Base-by-base conservation (phyloP, 2,797 vertebrate genomes). In the Pseudochaenichthys georgianus region DNA sequence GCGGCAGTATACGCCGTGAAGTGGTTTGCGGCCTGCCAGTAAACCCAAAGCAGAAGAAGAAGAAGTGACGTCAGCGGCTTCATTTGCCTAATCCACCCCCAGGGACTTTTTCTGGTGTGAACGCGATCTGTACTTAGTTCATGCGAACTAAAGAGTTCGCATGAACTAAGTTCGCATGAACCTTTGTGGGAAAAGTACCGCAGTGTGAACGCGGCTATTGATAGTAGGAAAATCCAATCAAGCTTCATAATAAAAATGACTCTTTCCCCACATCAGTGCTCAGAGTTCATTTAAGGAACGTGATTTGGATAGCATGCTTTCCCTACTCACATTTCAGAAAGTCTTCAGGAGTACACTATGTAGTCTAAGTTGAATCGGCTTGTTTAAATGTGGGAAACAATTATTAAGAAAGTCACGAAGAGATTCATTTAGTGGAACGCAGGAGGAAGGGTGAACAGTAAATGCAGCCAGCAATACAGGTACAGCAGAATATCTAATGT, bases 341-440 rank as follows among this genome's bases (percentile, higher is more conserved):
- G 62, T 70, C 21, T 61, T 11, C 13, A n/a, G 41, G 38, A 67
- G 47, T 68, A 52, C 81, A 78, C 72, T 15, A 64, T 55, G 57
- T 17, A 57, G 59, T 82, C 54, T 59, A 42, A 74, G 67, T 82
- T 82, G 54, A 81, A 51, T 53, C 55, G 34, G 38, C 53, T 69
- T 61, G 54, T 78, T 73, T 72, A 67, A 74, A 66, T 73, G 66
- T 48, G 54, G 38, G 13, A 71, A 64, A 17, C 46, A 76, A 55
- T 42, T 52, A 72, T 67, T 76, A 69, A 45, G 41, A 76, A 58
- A 77, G 65, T 77, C 53, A 47, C 4, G 41, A 34, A 55, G 21
- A 59, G 75, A 28, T 28, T 5, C 5, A 82, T 57, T 76, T 38
- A 16, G 51, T 61, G 57, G 28, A 71, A 73, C 34, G 3, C 45